Evolutionary conservation across 2,113 vertebrate genomes (phyloP).

Genomic region (Reinhardtius hippoglossoides): DNA sequence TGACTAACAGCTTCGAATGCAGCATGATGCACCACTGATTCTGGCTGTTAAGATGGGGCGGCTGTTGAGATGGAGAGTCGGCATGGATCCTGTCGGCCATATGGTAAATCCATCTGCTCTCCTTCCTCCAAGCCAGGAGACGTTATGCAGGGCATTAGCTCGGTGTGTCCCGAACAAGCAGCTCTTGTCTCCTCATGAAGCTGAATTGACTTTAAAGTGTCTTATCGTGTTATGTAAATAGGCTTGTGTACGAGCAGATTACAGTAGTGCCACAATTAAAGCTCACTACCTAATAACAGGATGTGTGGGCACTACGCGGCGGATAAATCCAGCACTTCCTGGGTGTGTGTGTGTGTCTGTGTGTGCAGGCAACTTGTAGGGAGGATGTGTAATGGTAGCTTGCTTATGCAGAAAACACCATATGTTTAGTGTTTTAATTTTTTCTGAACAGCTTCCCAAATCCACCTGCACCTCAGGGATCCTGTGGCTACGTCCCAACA

Average conservation of each 20-base stretch:
- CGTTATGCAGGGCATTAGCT: constrained; percentile 28
- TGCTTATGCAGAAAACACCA: constrained; percentile 51
- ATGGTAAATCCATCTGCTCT: constrained; percentile 74
- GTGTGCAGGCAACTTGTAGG: constrained; percentile 5
- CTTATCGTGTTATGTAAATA: constrained; percentile 1
- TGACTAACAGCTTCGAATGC: neutral
- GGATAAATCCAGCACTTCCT: constrained; percentile 18
- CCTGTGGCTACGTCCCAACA: constrained; percentile 19
- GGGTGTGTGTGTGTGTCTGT: constrained; percentile 12
- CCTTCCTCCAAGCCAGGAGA: constrained; percentile 42
- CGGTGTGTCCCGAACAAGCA: constrained; percentile 36
- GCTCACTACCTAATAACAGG: constrained; percentile 6
- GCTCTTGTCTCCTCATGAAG: constrained; percentile 23
- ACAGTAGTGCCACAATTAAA: constrained; percentile 6
- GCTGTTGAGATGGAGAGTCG: constrained; percentile 23
- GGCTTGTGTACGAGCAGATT: neutral
- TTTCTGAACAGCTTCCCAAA: constrained; percentile 39
- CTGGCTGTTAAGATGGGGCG: constrained; percentile 14
- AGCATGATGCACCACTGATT: neutral
- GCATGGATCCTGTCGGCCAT: constrained; percentile 63
- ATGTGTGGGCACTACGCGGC: neutral
- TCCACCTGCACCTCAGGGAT: constrained; percentile 39
- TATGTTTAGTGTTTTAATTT: constrained; percentile 46
- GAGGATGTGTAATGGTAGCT: constrained; percentile 37
- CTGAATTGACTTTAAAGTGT: constrained; percentile 18